phyloP scores from a whole-genome alignment of 1,140 invertebrate genomes.

The Hestina assimilis region DNA sequence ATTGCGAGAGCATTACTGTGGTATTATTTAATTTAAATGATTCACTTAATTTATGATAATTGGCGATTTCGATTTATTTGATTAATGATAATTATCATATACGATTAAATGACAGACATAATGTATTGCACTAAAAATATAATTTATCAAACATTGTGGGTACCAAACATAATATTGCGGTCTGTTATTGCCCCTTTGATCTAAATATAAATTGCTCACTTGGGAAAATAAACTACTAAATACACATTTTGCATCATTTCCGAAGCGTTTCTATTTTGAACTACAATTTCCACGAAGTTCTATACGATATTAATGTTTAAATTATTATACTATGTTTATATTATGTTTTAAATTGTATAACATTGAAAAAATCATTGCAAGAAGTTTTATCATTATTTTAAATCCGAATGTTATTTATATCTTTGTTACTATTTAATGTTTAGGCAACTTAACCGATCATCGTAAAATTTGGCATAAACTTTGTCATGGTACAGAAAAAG shows the following conservation, averaged over 20 bases:
- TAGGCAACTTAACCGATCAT: too few species aligned
- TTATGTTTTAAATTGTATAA: too few species aligned
- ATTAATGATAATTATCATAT: background rate
- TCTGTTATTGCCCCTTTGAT: background rate
- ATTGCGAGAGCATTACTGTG: too few species aligned
- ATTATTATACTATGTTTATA: background rate
- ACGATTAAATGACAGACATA: background rate
- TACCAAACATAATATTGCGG: background rate
- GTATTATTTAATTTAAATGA: background rate
- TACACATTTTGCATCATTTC: background rate
- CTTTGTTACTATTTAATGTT: too few species aligned
- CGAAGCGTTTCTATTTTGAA: background rate
- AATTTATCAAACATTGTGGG: background rate
- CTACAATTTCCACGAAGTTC: background rate
- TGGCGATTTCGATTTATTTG: background rate
- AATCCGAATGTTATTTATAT: too few species aligned
- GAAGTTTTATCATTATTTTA: too few species aligned
- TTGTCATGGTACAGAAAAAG: too few species aligned
- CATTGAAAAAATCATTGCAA: too few species aligned
- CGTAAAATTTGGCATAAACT: too few species aligned
- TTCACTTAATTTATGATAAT: background rate
- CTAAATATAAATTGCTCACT: slow-evolving; percentile 3
- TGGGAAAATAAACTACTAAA: slow-evolving; percentile 1
- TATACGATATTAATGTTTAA: too few species aligned
- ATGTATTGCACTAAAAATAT: background rate